phyloP scores from a whole-genome alignment of 2,113 vertebrate species.

The Rattus rattus region DNA sequence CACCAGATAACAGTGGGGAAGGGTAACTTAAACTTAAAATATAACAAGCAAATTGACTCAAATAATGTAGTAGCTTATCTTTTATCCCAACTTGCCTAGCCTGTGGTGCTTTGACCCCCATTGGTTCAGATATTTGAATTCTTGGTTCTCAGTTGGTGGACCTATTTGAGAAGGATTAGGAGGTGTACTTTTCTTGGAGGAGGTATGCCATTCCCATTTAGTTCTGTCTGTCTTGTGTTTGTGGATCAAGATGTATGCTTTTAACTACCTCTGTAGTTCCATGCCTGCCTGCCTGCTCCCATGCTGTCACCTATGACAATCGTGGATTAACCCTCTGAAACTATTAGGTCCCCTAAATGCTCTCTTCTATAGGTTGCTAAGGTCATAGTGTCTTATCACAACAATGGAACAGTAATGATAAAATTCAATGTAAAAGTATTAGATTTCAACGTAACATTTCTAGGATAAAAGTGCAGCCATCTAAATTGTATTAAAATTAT shows the following conservation, averaged over 20 bases:
- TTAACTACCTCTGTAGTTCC: not conserved
- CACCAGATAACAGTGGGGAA: not conserved
- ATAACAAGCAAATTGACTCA: not conserved
- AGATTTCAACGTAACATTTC: not conserved
- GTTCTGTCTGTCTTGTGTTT: not conserved
- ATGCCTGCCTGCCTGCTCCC: not conserved
- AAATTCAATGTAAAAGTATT: not conserved
- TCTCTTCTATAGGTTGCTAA: not conserved
- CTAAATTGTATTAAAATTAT: not conserved
- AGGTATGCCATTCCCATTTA: not conserved
- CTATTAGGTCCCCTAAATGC: not conserved
- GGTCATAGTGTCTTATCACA: not conserved
- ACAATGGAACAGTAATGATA: not conserved
- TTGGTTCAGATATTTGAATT: not conserved
- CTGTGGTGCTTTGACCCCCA: not conserved
- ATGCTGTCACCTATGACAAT: no score
- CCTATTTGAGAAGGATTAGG: not conserved
- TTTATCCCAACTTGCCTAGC: not conserved
- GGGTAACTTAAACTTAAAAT: not conserved
- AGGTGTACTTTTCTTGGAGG: not conserved
- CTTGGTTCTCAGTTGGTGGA: not conserved
- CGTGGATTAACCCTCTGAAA: not conserved
- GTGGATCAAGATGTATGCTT: not conserved
- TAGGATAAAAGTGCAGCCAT: not conserved
- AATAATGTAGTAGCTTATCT: not conserved